Base-by-base conservation (phyloP, 1,140 invertebrate species). In the Drosophila bocqueti region DNA sequence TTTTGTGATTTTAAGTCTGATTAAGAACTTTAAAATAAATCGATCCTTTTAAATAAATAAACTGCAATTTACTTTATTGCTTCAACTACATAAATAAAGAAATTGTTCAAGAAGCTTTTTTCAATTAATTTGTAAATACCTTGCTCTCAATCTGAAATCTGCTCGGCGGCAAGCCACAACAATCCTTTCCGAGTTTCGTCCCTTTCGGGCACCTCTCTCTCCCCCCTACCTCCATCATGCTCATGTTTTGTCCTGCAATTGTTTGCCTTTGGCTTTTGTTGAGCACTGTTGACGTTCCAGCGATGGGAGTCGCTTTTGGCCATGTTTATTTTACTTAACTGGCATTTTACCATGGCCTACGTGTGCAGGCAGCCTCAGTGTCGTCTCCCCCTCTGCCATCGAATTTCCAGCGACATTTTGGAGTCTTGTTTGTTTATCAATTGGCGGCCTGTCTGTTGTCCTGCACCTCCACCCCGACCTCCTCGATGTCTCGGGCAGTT, bases 311-410 rank as follows among this genome's bases (percentile, higher is more conserved):
- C 60, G 21, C 54, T 66, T 26, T 62, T 50, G 81, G 72, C 45
- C 72, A 58, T 84, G 83, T 85, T 85, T 73, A 83, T 82, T 86
- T 87, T 79, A 87, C 78, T 83, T 79, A 83, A 86, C 83, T 79
- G 79, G 60, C 83, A 67, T 79, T 86, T 83, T 68, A 58, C 54
- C 69, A 42, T 45, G 72, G 71, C 49, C 77, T 74, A 81, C 74
- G 81, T 83, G 81, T 57, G 36, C 54, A 55, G 59, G 73, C 72
- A 62, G 62, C 5, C 16, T 50, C 49, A 50, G 26, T 52, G 26
- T 62, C 40, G 11, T 8, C 15, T 15, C 10, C n/a, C 10, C n/a
- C 34, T 7, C 42, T 16, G 29, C 18, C 8, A 18, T 55, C 42
- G 29, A 45, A 16, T 34, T 67, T 55, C 46, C 46, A 45, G 58